Evolutionary conservation across 2,797 vertebrate genomes (phyloP), one percentile per base, ranked within the genome.

Genomic region (Ambastaia sidthimunki): DNA sequence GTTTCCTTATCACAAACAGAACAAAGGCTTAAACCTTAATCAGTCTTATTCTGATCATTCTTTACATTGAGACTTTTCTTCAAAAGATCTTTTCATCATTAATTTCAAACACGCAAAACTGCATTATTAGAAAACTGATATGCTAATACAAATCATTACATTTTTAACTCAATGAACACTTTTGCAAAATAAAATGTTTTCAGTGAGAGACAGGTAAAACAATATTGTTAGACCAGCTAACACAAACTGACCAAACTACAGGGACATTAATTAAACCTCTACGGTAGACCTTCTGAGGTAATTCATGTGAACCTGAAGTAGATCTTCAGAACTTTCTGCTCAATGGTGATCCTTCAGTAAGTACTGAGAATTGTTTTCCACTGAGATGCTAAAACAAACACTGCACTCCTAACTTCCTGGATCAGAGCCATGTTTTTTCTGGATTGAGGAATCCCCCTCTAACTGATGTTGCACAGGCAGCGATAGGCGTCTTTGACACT

Each of bases 361-460:
- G 23, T 34, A 12, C 41, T 44, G 41, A 7, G 7, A 10, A 23
- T 47, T 41, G 52, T 71, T 28, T 47, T 66, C 18, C 65, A 70
- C 15, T 54, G 57, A 69, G 65, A 75, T 63, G 16, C 12, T 37
- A 4, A 69, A 63, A 69, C 13, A 70, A 54, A 68, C 18, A 13
- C 23, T 37, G 23, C 18, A 16, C 34, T 18, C 31, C 63, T 83
- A 87, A 77, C 69, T 83, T 19, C 76, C 84, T 47, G 86, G 84
- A 81, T 85, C 84, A 62, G 86, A 87, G n/a, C 21, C 69, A 57
- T 87, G 82, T 62, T 81, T 74, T 70, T 84, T 82, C 31, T 83
- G 85, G 73, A 48, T 28, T 52, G 52, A 67, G 74, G 54, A 76
- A 59, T 67, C 60, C 44, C 79, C 80, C 34, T 77, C 76, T 23